Evolutionary conservation across 2,113 vertebrate genomes (phyloP).

Genomic region (Scomber japonicus): DNA sequence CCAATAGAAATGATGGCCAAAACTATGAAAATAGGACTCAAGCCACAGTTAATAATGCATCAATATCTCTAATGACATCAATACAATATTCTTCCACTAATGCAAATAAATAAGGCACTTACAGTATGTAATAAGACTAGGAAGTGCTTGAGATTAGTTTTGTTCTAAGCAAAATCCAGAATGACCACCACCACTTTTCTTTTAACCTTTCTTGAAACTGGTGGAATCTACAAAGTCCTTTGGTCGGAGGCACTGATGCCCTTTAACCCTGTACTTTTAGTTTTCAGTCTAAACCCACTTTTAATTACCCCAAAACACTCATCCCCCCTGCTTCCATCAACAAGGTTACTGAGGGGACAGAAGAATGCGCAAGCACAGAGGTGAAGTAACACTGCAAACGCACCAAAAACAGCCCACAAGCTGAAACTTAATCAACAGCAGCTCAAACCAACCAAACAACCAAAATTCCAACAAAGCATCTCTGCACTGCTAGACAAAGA

Average conservation of each 20-base stretch:
- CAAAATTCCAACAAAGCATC: slow-evolving; percentile 71
- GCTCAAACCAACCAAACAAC: slow-evolving; percentile 55
- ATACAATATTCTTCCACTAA: neutral
- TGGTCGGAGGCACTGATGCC: slow-evolving; percentile 36
- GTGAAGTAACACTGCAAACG: slow-evolving; percentile 29
- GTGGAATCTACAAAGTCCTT: slow-evolving; percentile 54
- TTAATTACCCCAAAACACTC: slow-evolving; percentile 62
- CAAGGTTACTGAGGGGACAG: slow-evolving; percentile 48
- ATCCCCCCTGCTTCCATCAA: slow-evolving; percentile 16
- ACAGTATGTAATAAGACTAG: neutral
- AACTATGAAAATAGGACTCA: neutral
- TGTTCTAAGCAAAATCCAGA: neutral
- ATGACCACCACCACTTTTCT: neutral
- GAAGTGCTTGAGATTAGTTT: no score
- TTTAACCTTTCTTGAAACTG: no score
- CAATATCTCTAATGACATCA: neutral
- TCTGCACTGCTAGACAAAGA: slow-evolving; percentile 54
- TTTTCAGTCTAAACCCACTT: slow-evolving; percentile 52
- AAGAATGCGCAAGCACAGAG: slow-evolving; percentile 49
- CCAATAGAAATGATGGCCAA: neutral
- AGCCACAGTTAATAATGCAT: neutral
- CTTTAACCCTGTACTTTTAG: slow-evolving; percentile 69
- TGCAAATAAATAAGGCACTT: neutral
- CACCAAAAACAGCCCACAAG: slow-evolving; percentile 17
- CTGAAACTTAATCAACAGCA: slow-evolving; percentile 32